Evolutionary conservation across 2,797 vertebrate genomes (phyloP), one percentile per base, ranked within the genome.

Genomic region (Yasuhikotakia modesta): DNA sequence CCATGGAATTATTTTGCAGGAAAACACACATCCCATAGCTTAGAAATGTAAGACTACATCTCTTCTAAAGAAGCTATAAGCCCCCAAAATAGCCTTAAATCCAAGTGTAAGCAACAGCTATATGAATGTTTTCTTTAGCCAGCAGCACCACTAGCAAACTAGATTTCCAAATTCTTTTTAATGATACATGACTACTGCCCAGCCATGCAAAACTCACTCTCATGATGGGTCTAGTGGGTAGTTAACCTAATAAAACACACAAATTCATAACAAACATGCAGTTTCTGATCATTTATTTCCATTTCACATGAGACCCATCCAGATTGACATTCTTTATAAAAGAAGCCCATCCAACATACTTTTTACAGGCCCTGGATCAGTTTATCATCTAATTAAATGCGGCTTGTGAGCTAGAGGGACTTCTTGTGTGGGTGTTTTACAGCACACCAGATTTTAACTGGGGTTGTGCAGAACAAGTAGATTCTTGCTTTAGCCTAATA

Each of bases 371-470:
- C 6, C 50, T 19, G 48, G 53, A 77, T 77, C 53, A 77, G 43
- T 3, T 61, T 60, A 69, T 50, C 43, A 10, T 10, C 39, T 10
- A 66, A 75, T 66, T 57, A 30, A 75, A 66, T 67, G 22, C 35
- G 27, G 32, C 63, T 66, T 65, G 32, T 14, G n/a, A 66, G 52
- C 21, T 66, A 61, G 43, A 69, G 27, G 45, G 65, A 70, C 64
- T 60, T 43, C 8, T 17, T 19, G 53, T 19, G 43, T 61, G 61
- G 73, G 48, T 55, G 73, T 65, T 13, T 21, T 61, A 35, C 30
- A 50, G 27, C 19, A 69, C 19, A 50, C 43, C 66, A 50, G 8
- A 24, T 60, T 50, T 12, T 69, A 27, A 43, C 75, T 46, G 60
- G 27, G 45, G 57, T 35, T 61, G 48, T 10, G 16, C 39, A 43